These are phyloP conservation scores for Callaeas wilsoni DNA, from an alignment of 2,113 vertebrate species.

Conservation along the genomic window DNA sequence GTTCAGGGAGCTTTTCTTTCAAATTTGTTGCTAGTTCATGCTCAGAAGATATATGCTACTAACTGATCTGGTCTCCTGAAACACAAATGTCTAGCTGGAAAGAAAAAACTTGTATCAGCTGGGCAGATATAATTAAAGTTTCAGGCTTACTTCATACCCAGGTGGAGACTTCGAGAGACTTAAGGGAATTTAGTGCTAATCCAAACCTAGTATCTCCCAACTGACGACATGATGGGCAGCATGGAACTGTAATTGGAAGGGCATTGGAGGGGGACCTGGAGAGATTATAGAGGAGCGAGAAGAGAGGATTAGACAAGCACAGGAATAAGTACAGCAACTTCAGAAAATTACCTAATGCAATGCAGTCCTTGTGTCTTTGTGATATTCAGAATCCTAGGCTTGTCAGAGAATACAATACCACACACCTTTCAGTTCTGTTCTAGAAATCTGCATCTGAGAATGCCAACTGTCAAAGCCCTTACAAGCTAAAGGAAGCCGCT, in stretches of 20 bases:
- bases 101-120: slow-evolving; percentile 35
- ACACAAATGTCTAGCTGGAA: background rate
- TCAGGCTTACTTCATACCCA: slow-evolving; percentile 51
- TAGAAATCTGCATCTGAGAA: slow-evolving; percentile 25
- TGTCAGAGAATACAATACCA: slow-evolving; percentile 29
- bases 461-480: slow-evolving; percentile 17
- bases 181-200: slow-evolving; percentile 65
- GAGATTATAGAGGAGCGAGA: slow-evolving; percentile 53
- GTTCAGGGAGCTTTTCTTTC: slow-evolving; percentile 35
- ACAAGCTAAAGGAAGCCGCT: background rate
- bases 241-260: slow-evolving; percentile 60
- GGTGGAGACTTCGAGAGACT: slow-evolving; percentile 57
- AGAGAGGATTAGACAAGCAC: slow-evolving; percentile 60
- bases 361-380: slow-evolving; percentile 39
- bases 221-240: slow-evolving; percentile 46
- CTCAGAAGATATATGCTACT: background rate
- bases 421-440: slow-evolving; percentile 3
- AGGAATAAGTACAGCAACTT: slow-evolving; percentile 40
- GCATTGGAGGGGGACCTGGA: slow-evolving; percentile 57
- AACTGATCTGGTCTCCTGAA: slow-evolving; percentile 5
- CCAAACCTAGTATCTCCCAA: slow-evolving; percentile 44
- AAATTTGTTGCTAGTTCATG: background rate
- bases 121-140: slow-evolving; percentile 60
- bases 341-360: slow-evolving; percentile 44
- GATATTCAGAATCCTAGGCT: slow-evolving; percentile 27